These are phyloP conservation scores for Neostethus bicornis DNA, from an alignment of 2,797 vertebrate genomes.

Conservation along the genomic window DNA sequence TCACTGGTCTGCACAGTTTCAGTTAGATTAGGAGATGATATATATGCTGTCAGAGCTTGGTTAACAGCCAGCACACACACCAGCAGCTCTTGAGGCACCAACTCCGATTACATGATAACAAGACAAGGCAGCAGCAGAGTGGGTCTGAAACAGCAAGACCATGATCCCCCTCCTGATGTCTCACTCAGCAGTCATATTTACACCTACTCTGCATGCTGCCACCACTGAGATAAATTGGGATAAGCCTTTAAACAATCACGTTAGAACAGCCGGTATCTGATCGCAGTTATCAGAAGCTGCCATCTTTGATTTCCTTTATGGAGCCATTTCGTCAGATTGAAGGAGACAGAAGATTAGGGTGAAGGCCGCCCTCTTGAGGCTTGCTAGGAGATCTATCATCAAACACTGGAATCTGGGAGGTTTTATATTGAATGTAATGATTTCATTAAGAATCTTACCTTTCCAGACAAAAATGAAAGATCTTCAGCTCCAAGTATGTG, in stretches of 20 bases:
- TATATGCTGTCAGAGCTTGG: background rate
- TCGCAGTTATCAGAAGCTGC: conserved; percentile 39
- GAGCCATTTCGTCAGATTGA: conserved; percentile 26
- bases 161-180: conserved; percentile 22
- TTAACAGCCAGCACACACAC: conserved; percentile 7
- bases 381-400: conserved; percentile 7
- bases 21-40: background rate
- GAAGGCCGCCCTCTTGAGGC: conserved; percentile 69
- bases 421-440: no score
- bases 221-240: conserved; percentile 28
- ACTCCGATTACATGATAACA: conserved; percentile 25
- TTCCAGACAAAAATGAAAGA: conserved; percentile 87
- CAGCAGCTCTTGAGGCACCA: background rate
- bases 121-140: conserved; percentile 11
- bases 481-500: conserved; percentile 89
- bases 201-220: conserved; percentile 1
- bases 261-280: conserved; percentile 35
- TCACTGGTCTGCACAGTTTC: background rate
- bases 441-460: conserved; percentile 76
- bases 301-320: conserved; percentile 47
- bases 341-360: conserved; percentile 28
- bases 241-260: conserved; percentile 19
- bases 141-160: conserved; percentile 12
- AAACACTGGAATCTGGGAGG: no score
- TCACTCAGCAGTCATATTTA: conserved; percentile 11